These are phyloP conservation scores for Monoplex corrugatus DNA, from an alignment of 2,888 invertebrate genomes.

Conservation along the genomic window DNA sequence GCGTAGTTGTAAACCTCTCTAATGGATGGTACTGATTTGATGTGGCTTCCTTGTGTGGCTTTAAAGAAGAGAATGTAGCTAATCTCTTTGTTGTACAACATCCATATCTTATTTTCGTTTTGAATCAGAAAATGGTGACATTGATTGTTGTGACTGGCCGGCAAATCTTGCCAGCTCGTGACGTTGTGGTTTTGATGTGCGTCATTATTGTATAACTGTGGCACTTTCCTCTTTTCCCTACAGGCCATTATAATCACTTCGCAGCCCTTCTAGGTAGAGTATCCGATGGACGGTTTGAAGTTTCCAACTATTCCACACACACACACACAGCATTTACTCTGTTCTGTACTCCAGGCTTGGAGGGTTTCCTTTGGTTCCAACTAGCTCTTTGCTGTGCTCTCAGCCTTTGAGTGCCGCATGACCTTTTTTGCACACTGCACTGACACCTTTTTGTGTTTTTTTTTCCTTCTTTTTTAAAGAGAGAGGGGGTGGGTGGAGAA, in stretches of 20 bases:
- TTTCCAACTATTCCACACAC: conserved; percentile 36
- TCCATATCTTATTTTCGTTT: no score
- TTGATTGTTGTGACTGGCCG: conserved; percentile 27
- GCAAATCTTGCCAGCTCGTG: conserved; percentile 19
- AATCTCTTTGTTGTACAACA: conserved; percentile 19
- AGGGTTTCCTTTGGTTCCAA: not conserved
- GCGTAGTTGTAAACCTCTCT: conserved; percentile 20
- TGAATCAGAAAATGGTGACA: not conserved
- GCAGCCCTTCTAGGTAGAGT: conserved; percentile 61
- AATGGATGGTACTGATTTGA: not conserved
- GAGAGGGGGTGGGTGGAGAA: not conserved
- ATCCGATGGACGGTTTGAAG: conserved; percentile 41
- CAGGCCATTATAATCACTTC: conserved; percentile 63
- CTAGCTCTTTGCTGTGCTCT: not conserved
- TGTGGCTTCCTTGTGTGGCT: not conserved
- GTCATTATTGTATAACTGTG: conserved; percentile 45
- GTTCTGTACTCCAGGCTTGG: conserved; percentile 16
- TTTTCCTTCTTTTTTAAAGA: not conserved
- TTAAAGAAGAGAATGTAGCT: conserved; percentile 5
- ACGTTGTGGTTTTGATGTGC: conserved; percentile 32
- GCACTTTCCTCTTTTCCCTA: conserved; percentile 53
- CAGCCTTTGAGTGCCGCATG: conserved; percentile 30
- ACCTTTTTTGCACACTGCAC: conserved; percentile 22
- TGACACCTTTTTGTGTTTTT: no score
- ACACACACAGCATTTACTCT: no score